phyloP scores from a whole-genome alignment of 2,113 vertebrate genomes.

The Promerops cafer region DNA sequence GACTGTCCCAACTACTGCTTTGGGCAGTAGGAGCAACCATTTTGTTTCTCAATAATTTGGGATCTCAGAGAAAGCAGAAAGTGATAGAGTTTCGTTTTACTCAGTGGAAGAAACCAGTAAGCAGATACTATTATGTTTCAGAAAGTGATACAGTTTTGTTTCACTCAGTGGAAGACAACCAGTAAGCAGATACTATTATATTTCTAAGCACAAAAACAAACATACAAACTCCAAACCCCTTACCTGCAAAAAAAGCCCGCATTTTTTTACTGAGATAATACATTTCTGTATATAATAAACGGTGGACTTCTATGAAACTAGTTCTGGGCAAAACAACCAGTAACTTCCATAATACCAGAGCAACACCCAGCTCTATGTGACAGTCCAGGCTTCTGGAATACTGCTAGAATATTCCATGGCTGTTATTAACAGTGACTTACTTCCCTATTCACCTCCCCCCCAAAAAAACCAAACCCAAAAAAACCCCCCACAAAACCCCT shows the following conservation, averaged over 20 bases:
- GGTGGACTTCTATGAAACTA: background rate
- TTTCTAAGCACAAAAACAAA: background rate
- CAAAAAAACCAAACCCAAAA: too few species aligned
- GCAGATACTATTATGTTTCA: background rate
- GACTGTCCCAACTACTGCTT: background rate
- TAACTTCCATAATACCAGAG: background rate
- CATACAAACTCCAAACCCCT: background rate
- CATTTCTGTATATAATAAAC: background rate
- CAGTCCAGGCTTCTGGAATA: background rate
- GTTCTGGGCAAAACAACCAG: background rate
- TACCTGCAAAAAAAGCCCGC: accelerated
- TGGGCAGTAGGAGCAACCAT: background rate
- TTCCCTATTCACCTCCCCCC: too few species aligned
- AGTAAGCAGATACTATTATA: background rate
- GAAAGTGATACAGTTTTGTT: background rate
- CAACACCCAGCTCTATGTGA: background rate
- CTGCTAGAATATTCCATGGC: background rate
- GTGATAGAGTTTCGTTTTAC: background rate
- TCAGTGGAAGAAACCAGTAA: background rate
- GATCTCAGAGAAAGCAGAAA: background rate
- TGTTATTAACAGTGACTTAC: background rate
- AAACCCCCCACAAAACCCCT: background rate
- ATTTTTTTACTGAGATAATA: background rate
- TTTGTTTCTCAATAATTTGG: background rate
- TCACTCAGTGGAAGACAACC: background rate